Evolutionary conservation across 2,888 invertebrate genomes (phyloP), one percentile per base, ranked within the genome.

Genomic region (Cerceris rybyensis): DNA sequence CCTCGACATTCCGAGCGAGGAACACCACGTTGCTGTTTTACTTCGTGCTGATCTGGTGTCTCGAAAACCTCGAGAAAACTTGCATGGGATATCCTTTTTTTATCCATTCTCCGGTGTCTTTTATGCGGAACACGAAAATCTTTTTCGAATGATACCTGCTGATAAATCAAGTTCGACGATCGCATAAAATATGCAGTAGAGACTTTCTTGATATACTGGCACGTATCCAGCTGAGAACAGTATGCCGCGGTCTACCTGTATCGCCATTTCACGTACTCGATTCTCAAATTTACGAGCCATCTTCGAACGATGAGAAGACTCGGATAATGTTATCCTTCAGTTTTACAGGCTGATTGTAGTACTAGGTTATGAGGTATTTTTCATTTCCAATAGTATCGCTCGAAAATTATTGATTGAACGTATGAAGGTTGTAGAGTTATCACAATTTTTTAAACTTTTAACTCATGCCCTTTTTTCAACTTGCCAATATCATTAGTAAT

Each of bases 1-100:
- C 43, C 61, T 77, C 69, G 64, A n/a, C 73, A 58, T 60, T 70
- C 74, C 78, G 66, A 67, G 13, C 58, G 74, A 73, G 61, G 63
- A 39, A 43, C 67, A 17, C 7, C 8, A 17, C 1, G 1, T 5
- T 55, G 7, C 28, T 55, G 1, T 55, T 55, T 28, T 13, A 55
- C 13, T 52, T n/a, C 52, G n/a, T 52, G n/a, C n/a, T n/a, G 14
- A 52, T 7, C n/a, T n/a, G 52, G n/a, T 13, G 13, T 46, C 46
- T 13, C 8, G 14, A 52, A 52, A 52, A 7, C 52, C 7, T 7
- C 14, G n/a, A n/a, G 14, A n/a, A 52, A 52, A 52, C 11, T 52
- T 6, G 1, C 8, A 46, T 46, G 6, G 8, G 46, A 11, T 11
- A 11, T 11, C 8, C 46, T 46, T 8, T 11, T 11, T 46, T 46